Base-by-base conservation (phyloP, 2,888 invertebrate species). In the Sicus ferrugineus region DNA sequence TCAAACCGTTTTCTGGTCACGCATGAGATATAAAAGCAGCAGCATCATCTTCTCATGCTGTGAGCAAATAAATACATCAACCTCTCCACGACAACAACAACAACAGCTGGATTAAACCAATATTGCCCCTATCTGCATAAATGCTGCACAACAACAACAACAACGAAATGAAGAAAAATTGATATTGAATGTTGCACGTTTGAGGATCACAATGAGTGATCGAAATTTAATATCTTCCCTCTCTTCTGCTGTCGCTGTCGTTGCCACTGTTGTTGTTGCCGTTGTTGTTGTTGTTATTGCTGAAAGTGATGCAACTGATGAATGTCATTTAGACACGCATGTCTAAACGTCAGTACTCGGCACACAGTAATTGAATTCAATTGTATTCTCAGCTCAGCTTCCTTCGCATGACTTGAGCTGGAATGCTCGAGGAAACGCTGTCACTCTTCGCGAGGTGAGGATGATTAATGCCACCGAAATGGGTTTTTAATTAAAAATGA, bases 291-390 rank as follows among this genome's bases (percentile, higher is more conserved):
- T 11, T 66, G 30, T 28, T 6, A 21, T 31, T 61, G 34, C 23
- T 19, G 64, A 31, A 16, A 42, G 48, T 50, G 61, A 59, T 52
- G 62, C 68, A 62, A 68, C 52, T 62, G 62, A 68, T 52, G 68
- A 38, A 62, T 52, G 50, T 62, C 68, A 68, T n/a, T 62, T 38
- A 42, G 26, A 26, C 68, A 62, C 62, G 68, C 68, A 62, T 62
- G 16, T 50, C 28, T 34, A 7, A 34, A 7, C 34, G 14, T 42
- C 42, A 42, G 14, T 42, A 2, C 42, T 42, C n/a, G 42, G 16
- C 42, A 16, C 2, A 2, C n/a, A n/a, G n/a, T n/a, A 42, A 42
- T 34, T 42, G 42, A 42, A 42, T 9, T 30, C 6, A 14, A 48
- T 11, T 63, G 63, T 46, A 2, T 34, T 7, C 14, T n/a, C 16